phyloP scores from a whole-genome alignment of 1,140 invertebrate genomes.

The Drosophila melanica region DNA sequence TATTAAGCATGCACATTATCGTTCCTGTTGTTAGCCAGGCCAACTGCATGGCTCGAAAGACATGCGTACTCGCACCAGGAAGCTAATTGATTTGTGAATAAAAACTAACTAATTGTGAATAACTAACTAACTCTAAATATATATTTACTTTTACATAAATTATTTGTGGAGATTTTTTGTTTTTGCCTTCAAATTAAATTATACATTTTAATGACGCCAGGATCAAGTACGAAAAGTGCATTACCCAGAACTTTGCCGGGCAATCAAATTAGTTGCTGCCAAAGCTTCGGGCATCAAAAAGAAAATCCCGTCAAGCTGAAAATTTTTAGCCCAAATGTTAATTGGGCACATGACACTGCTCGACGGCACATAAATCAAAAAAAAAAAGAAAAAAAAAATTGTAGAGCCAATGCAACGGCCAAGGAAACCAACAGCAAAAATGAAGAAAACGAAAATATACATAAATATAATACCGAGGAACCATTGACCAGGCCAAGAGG shows the following conservation, averaged over 20 bases:
- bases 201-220: not conserved
- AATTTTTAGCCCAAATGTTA: conserved; percentile 66
- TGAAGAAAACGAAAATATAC: conserved; percentile 29
- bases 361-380: conserved; percentile 73
- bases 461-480: conserved; percentile 33
- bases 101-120: no score
- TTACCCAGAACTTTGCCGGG: conserved; percentile 6
- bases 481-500: conserved; percentile 32
- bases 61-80: conserved; percentile 56
- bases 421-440: conserved; percentile 33
- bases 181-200: no score
- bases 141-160: not conserved
- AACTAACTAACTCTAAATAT: no score
- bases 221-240: not conserved
- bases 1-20: conserved; percentile 68
- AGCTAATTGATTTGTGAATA: conserved; percentile 66
- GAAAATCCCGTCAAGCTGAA: conserved; percentile 44
- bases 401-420: conserved; percentile 57
- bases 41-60: conserved; percentile 55
- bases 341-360: conserved; percentile 78
- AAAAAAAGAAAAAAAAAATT: conserved; percentile 77
- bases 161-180: no score
- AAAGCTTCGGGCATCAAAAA: conserved; percentile 34
- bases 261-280: conserved; percentile 64
- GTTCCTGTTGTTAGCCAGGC: conserved; percentile 43